A percentile compares a stretch with the other conserved stretches of the same genome.
Conservation (phyloP, 2,888 invertebrate species). For the Eudemis profundana region DNA sequence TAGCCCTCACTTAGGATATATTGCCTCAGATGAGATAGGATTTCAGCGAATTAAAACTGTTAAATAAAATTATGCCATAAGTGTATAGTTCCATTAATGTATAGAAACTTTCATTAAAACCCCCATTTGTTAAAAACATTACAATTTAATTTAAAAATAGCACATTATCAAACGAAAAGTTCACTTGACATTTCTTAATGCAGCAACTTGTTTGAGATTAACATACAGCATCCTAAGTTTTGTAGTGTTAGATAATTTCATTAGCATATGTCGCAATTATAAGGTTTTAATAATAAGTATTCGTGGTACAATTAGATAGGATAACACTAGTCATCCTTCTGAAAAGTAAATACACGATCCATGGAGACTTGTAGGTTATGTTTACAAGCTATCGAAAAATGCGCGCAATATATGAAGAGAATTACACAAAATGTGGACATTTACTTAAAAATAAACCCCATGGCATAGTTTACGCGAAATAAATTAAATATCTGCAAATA, state of each 20-base stretch:
- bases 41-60: background rate
- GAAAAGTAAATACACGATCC: slow-evolving; percentile 31
- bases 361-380: slow-evolving; percentile 75
- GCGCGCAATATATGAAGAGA: slow-evolving; percentile 47
- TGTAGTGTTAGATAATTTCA: background rate
- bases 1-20: too few species aligned
- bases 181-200: slow-evolving; percentile 9
- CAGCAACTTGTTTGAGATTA: background rate
- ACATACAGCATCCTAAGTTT: background rate
- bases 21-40: too few species aligned
- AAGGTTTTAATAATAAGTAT: background rate
- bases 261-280: background rate
- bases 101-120: background rate
- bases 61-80: background rate
- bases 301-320: background rate
- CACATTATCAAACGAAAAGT: background rate
- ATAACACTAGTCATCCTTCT: slow-evolving; percentile 12
- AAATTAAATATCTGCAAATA: slow-evolving; percentile 13
- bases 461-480: background rate
- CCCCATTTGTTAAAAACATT: background rate
- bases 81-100: background rate
- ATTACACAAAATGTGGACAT: background rate
- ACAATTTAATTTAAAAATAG: background rate
- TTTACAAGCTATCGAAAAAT: slow-evolving; percentile 74
- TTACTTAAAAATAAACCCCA: background rate